phyloP scores from a whole-genome alignment of 2,888 invertebrate species.

The Acrocera orbiculus region DNA sequence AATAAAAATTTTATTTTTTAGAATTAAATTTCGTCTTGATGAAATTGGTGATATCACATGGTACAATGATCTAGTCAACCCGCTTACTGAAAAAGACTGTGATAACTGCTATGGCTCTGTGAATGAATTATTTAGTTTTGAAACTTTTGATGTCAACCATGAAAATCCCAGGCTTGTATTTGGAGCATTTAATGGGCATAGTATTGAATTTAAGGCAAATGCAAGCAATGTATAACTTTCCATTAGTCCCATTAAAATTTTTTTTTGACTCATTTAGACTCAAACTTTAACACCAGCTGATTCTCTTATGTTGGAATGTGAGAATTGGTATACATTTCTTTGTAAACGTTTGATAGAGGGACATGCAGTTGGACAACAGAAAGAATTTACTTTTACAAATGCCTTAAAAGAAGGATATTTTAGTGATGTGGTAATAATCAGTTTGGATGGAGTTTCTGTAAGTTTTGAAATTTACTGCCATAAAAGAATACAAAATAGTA shows the following conservation, averaged over 20 bases:
- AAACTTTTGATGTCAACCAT: constrained; percentile 42
- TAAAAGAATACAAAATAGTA: not conserved
- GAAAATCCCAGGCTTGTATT: constrained; percentile 33
- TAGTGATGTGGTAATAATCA: constrained; percentile 34
- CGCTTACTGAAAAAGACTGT: constrained; percentile 23
- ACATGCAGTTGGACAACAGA: constrained; percentile 32
- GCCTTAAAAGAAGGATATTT: constrained; percentile 48
- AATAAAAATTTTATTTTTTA: constrained; percentile 17
- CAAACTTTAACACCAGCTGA: constrained; percentile 36
- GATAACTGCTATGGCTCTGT: constrained; percentile 24
- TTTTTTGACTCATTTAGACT: constrained; percentile 22
- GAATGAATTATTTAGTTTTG: constrained; percentile 45
- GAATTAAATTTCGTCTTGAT: constrained; percentile 33
- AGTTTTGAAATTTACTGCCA: constrained; percentile 2
- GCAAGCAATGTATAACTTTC: not conserved
- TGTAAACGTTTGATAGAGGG: constrained; percentile 39
- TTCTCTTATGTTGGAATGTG: constrained; percentile 38
- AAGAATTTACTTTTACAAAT: constrained; percentile 42
- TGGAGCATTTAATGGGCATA: constrained; percentile 45
- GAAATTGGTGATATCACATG: constrained; percentile 45
- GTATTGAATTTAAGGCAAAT: constrained; percentile 41
- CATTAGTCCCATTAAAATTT: not conserved
- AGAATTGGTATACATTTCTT: constrained; percentile 42
- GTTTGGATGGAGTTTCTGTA: constrained; percentile 21
- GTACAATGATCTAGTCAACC: constrained; percentile 36